Conservation (phyloP, 2,113 vertebrate genomes). For the Protomyctophum bolini region DNA sequence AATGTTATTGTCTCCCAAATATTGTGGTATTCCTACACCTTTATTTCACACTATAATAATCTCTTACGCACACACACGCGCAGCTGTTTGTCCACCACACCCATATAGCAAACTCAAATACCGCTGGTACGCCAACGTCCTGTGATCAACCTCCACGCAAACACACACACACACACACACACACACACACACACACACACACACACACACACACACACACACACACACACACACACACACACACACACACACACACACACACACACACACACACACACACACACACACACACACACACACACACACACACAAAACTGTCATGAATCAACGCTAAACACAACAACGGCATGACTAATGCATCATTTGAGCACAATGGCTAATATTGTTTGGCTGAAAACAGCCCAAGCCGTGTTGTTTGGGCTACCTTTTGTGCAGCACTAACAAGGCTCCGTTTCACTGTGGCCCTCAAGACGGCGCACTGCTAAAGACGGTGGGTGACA, state of each 20-base stretch:
- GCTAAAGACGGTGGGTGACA: constrained; percentile 38
- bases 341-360: constrained; percentile 6
- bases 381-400: constrained; percentile 3
- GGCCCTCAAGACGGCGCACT: constrained; percentile 12
- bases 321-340: constrained; percentile 29
- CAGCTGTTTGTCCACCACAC: constrained; percentile 51
- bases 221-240: neutral
- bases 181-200: too few species aligned
- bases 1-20: constrained; percentile 9
- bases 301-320: constrained; percentile 38
- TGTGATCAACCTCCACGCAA: constrained; percentile 18
- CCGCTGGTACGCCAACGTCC: constrained; percentile 33
- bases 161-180: too few species aligned
- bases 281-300: too few species aligned
- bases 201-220: too few species aligned
- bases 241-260: constrained; percentile 8
- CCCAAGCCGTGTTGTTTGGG: neutral
- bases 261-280: too few species aligned
- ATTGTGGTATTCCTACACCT: constrained; percentile 29
- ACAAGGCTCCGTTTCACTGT: neutral
- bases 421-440: neutral
- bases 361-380: constrained; percentile 7
- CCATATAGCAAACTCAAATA: constrained; percentile 50
- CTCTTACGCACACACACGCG: constrained; percentile 12
- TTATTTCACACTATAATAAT: neutral